These are phyloP conservation scores for Coracias cyanogaster DNA, from an alignment of 2,797 vertebrate genomes.

Conservation along the genomic window DNA sequence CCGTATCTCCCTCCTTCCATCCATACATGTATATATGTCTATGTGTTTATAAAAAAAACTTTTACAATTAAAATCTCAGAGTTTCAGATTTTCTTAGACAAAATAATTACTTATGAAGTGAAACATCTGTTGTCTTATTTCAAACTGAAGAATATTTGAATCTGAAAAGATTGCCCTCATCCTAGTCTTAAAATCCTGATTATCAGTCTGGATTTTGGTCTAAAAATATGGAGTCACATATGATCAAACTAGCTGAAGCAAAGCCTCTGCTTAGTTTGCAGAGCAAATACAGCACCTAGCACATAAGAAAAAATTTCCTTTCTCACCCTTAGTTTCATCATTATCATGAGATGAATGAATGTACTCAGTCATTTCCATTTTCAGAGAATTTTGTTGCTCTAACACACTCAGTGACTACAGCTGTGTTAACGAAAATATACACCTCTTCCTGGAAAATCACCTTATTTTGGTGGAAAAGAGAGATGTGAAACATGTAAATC, in stretches of 20 bases:
- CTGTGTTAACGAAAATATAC: neutral
- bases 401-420: neutral
- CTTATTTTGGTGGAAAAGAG: neutral
- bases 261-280: neutral
- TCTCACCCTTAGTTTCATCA: neutral
- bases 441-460: neutral
- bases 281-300: neutral
- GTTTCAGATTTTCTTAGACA: neutral
- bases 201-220: neutral
- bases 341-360: neutral
- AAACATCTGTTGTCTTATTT: neutral
- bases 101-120: neutral
- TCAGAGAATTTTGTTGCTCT: neutral
- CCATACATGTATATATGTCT: rapidly evolving
- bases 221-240: neutral
- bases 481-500: neutral
- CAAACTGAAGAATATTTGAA: neutral
- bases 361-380: neutral
- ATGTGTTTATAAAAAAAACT: neutral
- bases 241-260: neutral
- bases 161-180: neutral
- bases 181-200: neutral
- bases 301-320: neutral
- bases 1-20: rapidly evolving
- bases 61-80: neutral